Conservation (phyloP, 2,888 invertebrate species). For the Willowsia nigromaculata region DNA sequence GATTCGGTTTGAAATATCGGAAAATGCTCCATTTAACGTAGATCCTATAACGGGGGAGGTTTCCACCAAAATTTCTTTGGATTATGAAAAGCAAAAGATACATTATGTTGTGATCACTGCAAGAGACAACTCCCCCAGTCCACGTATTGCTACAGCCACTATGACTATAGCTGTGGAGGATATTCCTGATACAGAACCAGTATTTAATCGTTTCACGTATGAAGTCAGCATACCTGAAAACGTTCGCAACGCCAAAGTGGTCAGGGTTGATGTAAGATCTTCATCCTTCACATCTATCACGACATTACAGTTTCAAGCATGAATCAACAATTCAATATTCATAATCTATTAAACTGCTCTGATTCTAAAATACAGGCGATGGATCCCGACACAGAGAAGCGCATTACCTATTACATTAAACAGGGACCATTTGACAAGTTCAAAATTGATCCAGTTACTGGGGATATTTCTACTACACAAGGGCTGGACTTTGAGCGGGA, state of each 20-base stretch:
- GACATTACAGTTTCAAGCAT: no score
- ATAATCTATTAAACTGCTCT: no score
- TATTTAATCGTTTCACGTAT: slow-evolving; percentile 87
- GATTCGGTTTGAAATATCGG: slow-evolving; percentile 90
- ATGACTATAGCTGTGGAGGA: slow-evolving; percentile 91
- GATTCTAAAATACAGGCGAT: slow-evolving; percentile 84
- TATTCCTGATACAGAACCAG: slow-evolving; percentile 89
- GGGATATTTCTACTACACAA: slow-evolving; percentile 88
- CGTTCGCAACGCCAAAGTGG: slow-evolving; percentile 87
- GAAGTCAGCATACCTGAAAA: slow-evolving; percentile 93
- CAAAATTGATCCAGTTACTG: slow-evolving; percentile 89
- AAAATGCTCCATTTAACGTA: slow-evolving; percentile 88
- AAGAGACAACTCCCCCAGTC: slow-evolving; percentile 92
- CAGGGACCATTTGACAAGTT: slow-evolving; percentile 91
- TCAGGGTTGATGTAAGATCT: slow-evolving; percentile 86
- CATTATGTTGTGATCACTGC: slow-evolving; percentile 89
- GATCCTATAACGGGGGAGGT: slow-evolving; percentile 88
- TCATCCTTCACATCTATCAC: not conserved
- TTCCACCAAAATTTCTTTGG: slow-evolving; percentile 86
- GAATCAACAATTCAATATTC: no score
- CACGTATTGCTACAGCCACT: slow-evolving; percentile 91
- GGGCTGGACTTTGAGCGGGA: slow-evolving; percentile 90
- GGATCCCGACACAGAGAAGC: slow-evolving; percentile 88
- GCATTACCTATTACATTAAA: slow-evolving; percentile 89
- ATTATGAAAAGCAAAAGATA: slow-evolving; percentile 91